Conservation (phyloP, 2,113 vertebrate genomes). For the Dermatemys mawii region DNA sequence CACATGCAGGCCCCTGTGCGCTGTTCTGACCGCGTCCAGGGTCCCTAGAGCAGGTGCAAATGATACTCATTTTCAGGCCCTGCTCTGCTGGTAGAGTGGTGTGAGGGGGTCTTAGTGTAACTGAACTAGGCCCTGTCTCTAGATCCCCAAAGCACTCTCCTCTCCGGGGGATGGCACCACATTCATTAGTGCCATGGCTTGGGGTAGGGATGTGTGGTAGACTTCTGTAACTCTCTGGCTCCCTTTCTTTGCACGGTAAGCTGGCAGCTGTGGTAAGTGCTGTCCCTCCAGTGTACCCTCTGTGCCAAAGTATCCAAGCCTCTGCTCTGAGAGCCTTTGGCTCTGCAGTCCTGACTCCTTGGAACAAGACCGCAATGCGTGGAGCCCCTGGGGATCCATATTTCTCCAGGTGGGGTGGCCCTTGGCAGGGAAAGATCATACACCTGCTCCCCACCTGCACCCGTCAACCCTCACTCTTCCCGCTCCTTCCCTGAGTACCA, state of each 20-base stretch:
- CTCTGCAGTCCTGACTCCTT: background rate
- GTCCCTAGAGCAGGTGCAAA: background rate
- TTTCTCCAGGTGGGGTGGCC: rapidly evolving
- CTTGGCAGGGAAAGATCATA: background rate
- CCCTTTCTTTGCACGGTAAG: too few species aligned
- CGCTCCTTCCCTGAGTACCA: background rate
- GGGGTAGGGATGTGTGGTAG: background rate
- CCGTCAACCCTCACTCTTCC: background rate
- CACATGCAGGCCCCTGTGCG: background rate
- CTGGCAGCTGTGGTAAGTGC: background rate
- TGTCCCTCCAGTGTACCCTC: background rate
- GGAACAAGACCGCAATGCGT: background rate
- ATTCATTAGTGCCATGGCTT: background rate
- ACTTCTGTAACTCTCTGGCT: background rate
- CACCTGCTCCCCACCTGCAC: background rate
- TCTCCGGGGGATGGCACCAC: background rate
- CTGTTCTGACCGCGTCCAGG: background rate
- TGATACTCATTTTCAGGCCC: background rate
- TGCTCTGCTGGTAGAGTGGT: background rate
- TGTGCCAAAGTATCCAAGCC: background rate
- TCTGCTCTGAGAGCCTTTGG: background rate
- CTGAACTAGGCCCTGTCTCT: background rate
- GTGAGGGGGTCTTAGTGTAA: background rate
- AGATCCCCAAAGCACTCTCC: background rate
- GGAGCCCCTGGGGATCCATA: background rate